These are phyloP conservation scores for Scalopus aquaticus DNA, from an alignment of 2,113 vertebrate species.

Conservation along the genomic window DNA sequence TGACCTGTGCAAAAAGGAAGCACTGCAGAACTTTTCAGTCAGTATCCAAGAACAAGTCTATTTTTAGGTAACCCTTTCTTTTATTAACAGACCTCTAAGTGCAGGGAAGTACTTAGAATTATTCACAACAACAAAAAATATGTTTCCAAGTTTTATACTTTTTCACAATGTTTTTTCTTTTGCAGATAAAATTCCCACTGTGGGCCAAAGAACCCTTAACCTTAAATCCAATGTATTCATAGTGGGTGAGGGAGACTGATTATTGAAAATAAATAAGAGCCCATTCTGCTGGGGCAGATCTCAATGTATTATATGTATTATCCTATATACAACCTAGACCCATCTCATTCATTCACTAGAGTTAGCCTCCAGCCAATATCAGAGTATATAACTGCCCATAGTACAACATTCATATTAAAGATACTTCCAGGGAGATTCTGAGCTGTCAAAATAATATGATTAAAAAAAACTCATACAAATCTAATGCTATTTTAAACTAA, in stretches of 20 bases:
- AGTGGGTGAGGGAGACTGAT: not conserved
- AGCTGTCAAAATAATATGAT: not conserved
- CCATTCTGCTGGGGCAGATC: not conserved
- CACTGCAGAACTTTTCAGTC: not conserved
- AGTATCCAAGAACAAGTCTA: slow-evolving; percentile 32
- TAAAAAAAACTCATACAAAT: not conserved
- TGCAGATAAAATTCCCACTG: not conserved
- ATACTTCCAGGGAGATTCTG: not conserved
- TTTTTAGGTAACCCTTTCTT: slow-evolving; percentile 56
- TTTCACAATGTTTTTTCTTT: not conserved
- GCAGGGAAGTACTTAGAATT: slow-evolving; percentile 1
- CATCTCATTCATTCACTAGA: not conserved
- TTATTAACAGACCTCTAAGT: slow-evolving; percentile 1
- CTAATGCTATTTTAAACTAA: not conserved
- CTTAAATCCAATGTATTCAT: not conserved
- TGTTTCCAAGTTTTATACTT: not conserved
- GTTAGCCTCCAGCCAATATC: not conserved
- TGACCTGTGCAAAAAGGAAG: slow-evolving; percentile 17
- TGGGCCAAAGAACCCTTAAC: not conserved
- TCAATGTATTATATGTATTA: not conserved
- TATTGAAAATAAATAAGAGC: not conserved
- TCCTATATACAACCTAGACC: not conserved
- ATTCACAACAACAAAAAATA: not conserved
- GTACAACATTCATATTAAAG: not conserved
- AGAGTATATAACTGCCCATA: not conserved